Percentiles rank a stretch among this genome's conserved stretches.
Evolutionary conservation across 1,140 invertebrate species (phyloP).

Genomic region (Physella acuta): DNA sequence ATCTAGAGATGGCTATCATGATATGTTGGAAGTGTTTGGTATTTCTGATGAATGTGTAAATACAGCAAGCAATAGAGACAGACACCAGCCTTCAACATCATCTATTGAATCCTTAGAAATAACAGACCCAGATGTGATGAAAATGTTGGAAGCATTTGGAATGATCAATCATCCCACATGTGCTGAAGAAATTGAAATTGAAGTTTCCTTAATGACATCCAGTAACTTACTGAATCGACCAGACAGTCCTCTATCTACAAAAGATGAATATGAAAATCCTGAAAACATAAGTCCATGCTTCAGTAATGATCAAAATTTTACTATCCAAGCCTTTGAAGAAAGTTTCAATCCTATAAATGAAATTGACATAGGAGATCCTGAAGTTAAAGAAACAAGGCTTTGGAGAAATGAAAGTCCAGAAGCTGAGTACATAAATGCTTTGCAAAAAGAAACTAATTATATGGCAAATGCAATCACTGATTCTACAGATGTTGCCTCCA

Average conservation of each 20-base stretch:
- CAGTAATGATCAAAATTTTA: neutral
- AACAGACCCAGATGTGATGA: conserved; percentile 6
- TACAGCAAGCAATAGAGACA: neutral
- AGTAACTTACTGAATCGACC: conserved; percentile 5
- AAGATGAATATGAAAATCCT: neutral
- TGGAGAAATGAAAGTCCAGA: conserved; percentile 1
- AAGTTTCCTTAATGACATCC: neutral
- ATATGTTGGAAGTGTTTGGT: conserved; percentile 20
- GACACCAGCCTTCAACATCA: conserved; percentile 13
- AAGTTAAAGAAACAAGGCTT: neutral
- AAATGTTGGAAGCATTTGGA: conserved; percentile 20
- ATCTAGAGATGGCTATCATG: conserved; percentile 14
- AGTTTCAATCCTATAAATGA: conserved; percentile 15
- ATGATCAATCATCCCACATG: conserved; percentile 2
- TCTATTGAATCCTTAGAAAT: conserved; percentile 1
- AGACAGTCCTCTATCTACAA: conserved; percentile 12
- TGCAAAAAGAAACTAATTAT: neutral
- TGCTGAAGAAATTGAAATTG: conserved; percentile 13
- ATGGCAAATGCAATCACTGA: neutral
- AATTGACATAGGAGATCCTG: conserved; percentile 2
- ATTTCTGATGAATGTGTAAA: conserved; percentile 3
- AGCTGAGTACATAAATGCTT: neutral
- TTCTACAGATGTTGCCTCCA: conserved; percentile 5
- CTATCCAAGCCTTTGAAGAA: conserved; percentile 1
- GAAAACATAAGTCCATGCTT: neutral